Percentiles rank a stretch among this genome's conserved stretches.
These are phyloP conservation scores for Aphaenogaster rudis DNA, from an alignment of 1,140 invertebrate species.

Conservation along the genomic window DNA sequence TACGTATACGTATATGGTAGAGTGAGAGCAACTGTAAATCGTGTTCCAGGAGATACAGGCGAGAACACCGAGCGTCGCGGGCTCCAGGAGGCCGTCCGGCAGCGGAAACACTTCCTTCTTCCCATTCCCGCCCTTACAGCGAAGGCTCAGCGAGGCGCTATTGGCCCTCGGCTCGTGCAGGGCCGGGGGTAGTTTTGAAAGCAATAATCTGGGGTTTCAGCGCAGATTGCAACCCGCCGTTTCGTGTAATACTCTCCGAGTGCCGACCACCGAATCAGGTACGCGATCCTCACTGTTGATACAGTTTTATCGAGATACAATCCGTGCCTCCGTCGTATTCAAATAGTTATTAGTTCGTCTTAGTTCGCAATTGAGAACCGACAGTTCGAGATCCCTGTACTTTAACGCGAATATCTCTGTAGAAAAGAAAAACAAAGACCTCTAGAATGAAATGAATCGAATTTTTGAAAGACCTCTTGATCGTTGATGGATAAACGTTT, in stretches of 20 bases:
- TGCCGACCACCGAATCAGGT: conserved; percentile 84
- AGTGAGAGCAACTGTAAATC: conserved; percentile 11
- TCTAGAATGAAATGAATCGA: background rate
- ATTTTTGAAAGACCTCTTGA: conserved; percentile 17
- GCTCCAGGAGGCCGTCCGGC: conserved; percentile 91
- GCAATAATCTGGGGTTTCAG: conserved; percentile 80
- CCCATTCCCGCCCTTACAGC: conserved; percentile 88
- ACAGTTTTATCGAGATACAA: background rate
- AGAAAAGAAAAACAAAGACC: background rate
- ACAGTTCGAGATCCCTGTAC: background rate
- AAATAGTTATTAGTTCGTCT: background rate
- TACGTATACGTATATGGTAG: background rate
- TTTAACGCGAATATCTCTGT: conserved; percentile 1
- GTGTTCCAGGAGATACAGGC: conserved; percentile 90
- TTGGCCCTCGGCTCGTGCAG: conserved; percentile 83
- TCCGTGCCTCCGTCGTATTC: background rate
- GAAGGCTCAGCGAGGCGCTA: conserved; percentile 90
- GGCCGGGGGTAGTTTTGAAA: conserved; percentile 77
- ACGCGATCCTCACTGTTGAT: background rate
- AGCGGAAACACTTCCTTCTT: conserved; percentile 87
- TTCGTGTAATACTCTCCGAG: conserved; percentile 85
- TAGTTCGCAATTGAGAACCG: background rate
- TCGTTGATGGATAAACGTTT: conserved; percentile 44
- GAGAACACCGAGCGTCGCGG: conserved; percentile 91
- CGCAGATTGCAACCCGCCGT: conserved; percentile 82